phyloP scores from a whole-genome alignment of 2,888 invertebrate genomes.

The Epistrophe grossulariae region DNA sequence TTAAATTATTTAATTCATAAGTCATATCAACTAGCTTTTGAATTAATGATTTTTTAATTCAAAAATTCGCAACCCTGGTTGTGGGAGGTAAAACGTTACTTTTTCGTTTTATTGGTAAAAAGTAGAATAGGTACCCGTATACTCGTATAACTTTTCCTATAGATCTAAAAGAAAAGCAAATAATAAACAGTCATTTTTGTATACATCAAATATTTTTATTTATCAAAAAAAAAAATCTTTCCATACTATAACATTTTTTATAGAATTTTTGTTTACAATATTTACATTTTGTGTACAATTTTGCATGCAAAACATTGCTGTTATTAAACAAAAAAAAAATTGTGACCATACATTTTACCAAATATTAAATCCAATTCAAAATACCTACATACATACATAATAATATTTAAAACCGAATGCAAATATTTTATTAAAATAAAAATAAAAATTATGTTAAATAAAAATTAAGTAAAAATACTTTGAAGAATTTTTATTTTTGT shows the following conservation, averaged over 20 bases:
- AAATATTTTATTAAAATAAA: neutral
- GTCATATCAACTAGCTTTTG: no score
- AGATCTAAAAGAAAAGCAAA: neutral
- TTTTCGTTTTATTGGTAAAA: no score
- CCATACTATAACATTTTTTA: constrained; percentile 60
- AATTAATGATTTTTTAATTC: no score
- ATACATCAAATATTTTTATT: constrained; percentile 60
- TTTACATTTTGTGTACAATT: constrained; percentile 52
- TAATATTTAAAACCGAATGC: neutral
- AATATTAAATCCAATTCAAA: neutral
- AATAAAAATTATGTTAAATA: neutral
- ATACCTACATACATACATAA: no score
- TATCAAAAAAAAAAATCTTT: constrained; percentile 52
- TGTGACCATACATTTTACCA: neutral
- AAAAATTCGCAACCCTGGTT: no score
- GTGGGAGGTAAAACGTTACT: no score
- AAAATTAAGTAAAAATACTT: neutral
- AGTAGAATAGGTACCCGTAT: no score
- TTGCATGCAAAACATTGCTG: neutral
- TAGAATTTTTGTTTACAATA: constrained; percentile 52
- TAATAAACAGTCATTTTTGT: neutral
- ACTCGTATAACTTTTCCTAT: no score
- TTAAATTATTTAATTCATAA: no score
- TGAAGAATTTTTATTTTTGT: neutral
- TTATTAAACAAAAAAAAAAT: neutral